Evolutionary conservation across 1,140 invertebrate genomes (phyloP).

Genomic region (Drosophila malerkotliana): DNA sequence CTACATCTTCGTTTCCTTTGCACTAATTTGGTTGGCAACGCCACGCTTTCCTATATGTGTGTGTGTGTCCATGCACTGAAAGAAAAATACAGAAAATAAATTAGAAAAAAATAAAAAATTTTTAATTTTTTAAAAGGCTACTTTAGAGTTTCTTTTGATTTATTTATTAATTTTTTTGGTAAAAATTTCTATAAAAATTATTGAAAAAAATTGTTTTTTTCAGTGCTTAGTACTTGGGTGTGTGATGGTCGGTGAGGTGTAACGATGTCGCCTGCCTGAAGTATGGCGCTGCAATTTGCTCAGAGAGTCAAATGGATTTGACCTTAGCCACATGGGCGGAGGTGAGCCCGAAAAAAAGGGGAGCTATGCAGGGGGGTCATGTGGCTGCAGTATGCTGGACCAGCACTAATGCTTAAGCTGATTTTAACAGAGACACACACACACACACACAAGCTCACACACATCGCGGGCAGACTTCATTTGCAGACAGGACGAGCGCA

Average conservation of each 20-base stretch:
- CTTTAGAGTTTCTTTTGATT: not conserved
- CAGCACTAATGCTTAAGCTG: slow-evolving; percentile 79
- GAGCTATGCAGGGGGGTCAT: not conserved
- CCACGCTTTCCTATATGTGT: slow-evolving; percentile 21
- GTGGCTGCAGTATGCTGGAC: slow-evolving; percentile 43
- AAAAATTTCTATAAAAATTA: too few relatives aligned
- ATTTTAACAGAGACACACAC: slow-evolving; percentile 58
- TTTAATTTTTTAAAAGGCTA: not conserved
- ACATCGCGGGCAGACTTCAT: slow-evolving; percentile 64
- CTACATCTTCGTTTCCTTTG: slow-evolving; percentile 51
- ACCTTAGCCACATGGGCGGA: slow-evolving; percentile 66
- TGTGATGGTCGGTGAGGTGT: slow-evolving; percentile 63
- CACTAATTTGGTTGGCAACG: slow-evolving; percentile 69
- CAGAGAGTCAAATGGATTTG: slow-evolving; percentile 79
- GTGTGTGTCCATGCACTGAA: slow-evolving; percentile 17
- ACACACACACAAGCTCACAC: slow-evolving; percentile 5
- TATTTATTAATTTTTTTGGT: too few relatives aligned
- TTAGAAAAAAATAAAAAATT: not conserved
- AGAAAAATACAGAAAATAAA: not conserved
- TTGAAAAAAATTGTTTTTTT: too few relatives aligned
- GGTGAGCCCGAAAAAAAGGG: slow-evolving; percentile 4
- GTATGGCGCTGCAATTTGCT: slow-evolving; percentile 72
- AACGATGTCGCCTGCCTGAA: slow-evolving; percentile 60
- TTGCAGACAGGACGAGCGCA: slow-evolving; percentile 47
- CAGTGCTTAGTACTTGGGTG: slow-evolving; percentile 23